These are phyloP conservation scores for Danio rerio DNA, from an alignment of 2,113 vertebrate species.

Conservation along the genomic window DNA sequence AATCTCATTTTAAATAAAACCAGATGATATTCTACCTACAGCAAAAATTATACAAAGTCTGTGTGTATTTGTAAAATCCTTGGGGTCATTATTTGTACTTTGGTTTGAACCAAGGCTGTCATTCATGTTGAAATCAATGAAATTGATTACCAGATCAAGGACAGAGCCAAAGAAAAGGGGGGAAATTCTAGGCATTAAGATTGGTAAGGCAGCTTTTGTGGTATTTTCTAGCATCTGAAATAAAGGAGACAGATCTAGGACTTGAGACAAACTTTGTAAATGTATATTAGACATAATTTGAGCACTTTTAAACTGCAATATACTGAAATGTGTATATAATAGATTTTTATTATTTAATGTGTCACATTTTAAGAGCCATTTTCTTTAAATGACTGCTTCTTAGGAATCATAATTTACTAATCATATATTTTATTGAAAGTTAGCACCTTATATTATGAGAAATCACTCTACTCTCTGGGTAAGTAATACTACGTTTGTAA, in stretches of 20 bases:
- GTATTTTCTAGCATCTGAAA: neutral
- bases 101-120: constrained; percentile 16
- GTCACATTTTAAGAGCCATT: no score
- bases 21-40: neutral
- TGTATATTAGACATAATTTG: neutral
- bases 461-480: no score
- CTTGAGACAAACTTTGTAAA: neutral
- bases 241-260: neutral
- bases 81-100: constrained; percentile 7
- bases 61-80: neutral
- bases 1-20: neutral
- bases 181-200: constrained; percentile 11
- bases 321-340: no score
- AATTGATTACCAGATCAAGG: constrained; percentile 38
- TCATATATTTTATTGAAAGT: no score
- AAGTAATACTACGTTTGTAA: no score
- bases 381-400: no score
- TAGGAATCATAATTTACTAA: no score
- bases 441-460: no score
- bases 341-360: no score
- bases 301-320: no score
- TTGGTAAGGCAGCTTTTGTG: neutral
- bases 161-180: constrained; percentile 12
- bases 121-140: constrained; percentile 34
- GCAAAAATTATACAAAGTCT: neutral